Conservation (phyloP, 1,140 invertebrate species). For the Lepidostoma basale region DNA sequence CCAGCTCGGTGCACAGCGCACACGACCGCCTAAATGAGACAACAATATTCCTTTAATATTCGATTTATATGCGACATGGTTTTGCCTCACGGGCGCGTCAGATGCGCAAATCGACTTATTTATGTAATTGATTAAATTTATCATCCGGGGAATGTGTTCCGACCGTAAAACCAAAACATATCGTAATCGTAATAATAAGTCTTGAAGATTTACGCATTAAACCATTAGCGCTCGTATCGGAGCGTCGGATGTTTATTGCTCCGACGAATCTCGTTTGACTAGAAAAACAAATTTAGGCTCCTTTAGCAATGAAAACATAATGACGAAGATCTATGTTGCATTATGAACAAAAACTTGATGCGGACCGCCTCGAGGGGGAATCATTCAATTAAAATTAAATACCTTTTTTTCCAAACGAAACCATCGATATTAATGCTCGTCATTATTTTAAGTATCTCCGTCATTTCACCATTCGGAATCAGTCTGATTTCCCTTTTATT, state of each 20-base stretch:
- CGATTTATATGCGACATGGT: conserved; percentile 24
- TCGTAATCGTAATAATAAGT: not conserved
- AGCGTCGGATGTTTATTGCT: no score
- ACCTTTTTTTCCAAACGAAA: not conserved
- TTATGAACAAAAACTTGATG: no score
- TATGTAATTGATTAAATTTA: conserved; percentile 11
- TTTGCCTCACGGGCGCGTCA: not conserved
- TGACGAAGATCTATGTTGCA: no score
- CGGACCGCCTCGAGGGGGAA: no score
- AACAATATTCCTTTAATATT: conserved; percentile 9
- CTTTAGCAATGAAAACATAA: no score
- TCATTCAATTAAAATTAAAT: not conserved
- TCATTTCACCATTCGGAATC: conserved; percentile 11
- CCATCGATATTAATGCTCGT: not conserved
- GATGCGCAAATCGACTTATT: conserved; percentile 3
- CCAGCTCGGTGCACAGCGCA: not conserved
- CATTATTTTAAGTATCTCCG: not conserved
- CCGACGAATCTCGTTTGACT: no score
- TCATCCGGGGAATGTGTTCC: not conserved
- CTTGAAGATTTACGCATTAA: not conserved
- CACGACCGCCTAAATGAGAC: not conserved
- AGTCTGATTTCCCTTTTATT: conserved; percentile 15
- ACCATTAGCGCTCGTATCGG: no score
- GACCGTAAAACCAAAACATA: not conserved
- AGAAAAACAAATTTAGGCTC: no score